Evolutionary conservation across 2,113 vertebrate genomes (phyloP), one percentile per base, ranked within the genome.

Genomic region (Agelaius phoeniceus): DNA sequence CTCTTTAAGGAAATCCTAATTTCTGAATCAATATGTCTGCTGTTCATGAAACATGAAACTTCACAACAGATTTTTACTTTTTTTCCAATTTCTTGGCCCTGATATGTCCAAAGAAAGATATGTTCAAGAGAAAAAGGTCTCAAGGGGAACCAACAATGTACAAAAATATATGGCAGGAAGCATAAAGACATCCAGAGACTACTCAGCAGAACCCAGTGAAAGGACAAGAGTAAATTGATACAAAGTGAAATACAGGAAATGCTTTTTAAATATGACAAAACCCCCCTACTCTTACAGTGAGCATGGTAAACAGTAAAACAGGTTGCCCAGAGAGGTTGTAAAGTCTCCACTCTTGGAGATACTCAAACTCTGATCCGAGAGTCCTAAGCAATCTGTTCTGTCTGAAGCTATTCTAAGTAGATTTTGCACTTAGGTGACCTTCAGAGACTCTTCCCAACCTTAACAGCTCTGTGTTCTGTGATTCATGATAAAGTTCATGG

Each of bases 201-300:
- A 14, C 1, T 3, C 15, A 55, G 35, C 12, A 26, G 30, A 33
- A 80, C 7, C 1, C 33, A 65, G 15, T 7, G 15, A 84, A 81
- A 89, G 44, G 41, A 78, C 17, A 44, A 54, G 7, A 92, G 5
- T 20, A 78, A 88, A 66, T 1, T 27, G 19, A 59, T 11, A 82
- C 23, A 39, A 82, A 61, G 6, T 30, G 30, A 57, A 82, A 69
- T 27, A 43, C 5, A 43, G 7, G 10, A 69, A 74, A 48, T 39
- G 33, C 3, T 46, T 55, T 55, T 65, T 4, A 14, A 84, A 65
- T 4, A 9, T 12, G 6, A 52, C 16, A 26, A 30, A n/a, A 11
- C 4, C 13, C 2, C 1, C 0, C 2, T 30, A 2, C 21, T 65
- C 76, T 55, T 44, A n/a, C 26, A 37, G 9, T 31, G 30, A 55